These are phyloP conservation scores for Lanistes nyassanus DNA, from an alignment of 1,140 invertebrate genomes.

Conservation along the genomic window DNA sequence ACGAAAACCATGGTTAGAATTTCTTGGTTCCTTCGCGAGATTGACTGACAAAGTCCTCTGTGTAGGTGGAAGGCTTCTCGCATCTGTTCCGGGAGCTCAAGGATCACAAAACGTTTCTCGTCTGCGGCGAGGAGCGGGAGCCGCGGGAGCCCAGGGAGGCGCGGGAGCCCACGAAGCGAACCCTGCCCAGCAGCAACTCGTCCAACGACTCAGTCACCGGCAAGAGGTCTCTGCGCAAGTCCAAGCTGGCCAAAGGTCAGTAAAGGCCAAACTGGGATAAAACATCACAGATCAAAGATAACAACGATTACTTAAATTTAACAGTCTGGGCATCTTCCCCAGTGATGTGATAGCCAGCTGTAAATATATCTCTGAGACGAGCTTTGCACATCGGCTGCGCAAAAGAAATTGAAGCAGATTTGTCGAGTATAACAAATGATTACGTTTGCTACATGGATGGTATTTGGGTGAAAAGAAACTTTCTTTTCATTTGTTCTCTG, in stretches of 20 bases:
- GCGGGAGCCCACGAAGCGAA: slow-evolving; percentile 29
- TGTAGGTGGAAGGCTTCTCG: slow-evolving; percentile 87
- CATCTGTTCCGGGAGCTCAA: slow-evolving; percentile 91
- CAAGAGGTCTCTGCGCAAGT: slow-evolving; percentile 30
- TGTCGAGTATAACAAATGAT: too few relatives aligned
- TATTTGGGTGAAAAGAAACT: too few relatives aligned
- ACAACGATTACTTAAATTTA: too few relatives aligned
- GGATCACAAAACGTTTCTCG: slow-evolving; percentile 85
- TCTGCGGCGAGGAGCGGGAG: slow-evolving; percentile 51
- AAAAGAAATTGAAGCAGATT: too few relatives aligned
- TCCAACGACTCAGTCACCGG: slow-evolving; percentile 40
- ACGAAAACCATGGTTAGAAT: too few relatives aligned
- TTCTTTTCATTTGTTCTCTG: not conserved
- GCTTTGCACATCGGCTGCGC: too few relatives aligned
- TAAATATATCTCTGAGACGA: too few relatives aligned
- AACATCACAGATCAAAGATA: too few relatives aligned
- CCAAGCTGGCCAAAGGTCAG: slow-evolving; percentile 24
- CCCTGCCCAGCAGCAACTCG: slow-evolving; percentile 42
- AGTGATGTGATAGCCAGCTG: too few relatives aligned
- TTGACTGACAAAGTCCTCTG: not conserved
- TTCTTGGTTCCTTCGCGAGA: not conserved
- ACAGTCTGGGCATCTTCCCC: too few relatives aligned
- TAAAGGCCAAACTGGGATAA: too few relatives aligned
- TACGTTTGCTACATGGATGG: too few relatives aligned
- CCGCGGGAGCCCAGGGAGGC: slow-evolving; percentile 51